Base-by-base conservation (phyloP, 2,113 vertebrate species). In the Scolopax mira region DNA sequence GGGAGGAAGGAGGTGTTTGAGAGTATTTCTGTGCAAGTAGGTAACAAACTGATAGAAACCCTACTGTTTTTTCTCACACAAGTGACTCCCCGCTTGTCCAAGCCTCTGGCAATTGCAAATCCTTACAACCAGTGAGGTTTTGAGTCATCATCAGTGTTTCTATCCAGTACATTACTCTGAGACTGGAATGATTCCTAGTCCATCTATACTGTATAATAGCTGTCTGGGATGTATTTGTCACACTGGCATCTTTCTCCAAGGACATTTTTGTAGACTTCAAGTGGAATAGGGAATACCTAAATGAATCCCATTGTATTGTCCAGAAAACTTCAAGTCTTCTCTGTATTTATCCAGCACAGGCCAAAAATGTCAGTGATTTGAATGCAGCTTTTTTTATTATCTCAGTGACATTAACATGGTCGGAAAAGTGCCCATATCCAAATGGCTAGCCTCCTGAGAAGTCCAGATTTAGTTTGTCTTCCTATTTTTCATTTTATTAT, bases 181-280 rank as follows among this genome's bases (percentile, higher is more conserved):
- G 75, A 54, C 25, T 80, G 49, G 71, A 91, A 91, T 58, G 67
- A 57, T 54, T 39, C 55, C 27, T 89, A 83, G 75, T 86, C 74
- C 64, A 72, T 85, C 84, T 86, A 51, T 89, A 65, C 85, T 86
- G 75, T 71, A 23, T 64, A 79, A 70, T 57, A 57, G 58, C 64
- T 81, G 79, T 89, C 92, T 71, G 73, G 31, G 82, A 72, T 91
- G 58, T 87, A 65, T 94, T 54, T 73, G 60, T 89, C 74, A 70
- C 49, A 49, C 18, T 70, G 67, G 41, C 81, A 44, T 83, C 52
- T 90, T 89, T 93, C 39, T 85, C 44, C 31, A 35, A 82, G 37
- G 58, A 88, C 37, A 18, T n/a, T 94, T 94, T 79, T 79, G 33
- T 67, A 81, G 64, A 69, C 28, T 89, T 67, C 18, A 23, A 91